Evolutionary conservation across 2,888 invertebrate species (phyloP), one percentile per base, ranked within the genome.

Genomic region (Epirrhoe tristata): DNA sequence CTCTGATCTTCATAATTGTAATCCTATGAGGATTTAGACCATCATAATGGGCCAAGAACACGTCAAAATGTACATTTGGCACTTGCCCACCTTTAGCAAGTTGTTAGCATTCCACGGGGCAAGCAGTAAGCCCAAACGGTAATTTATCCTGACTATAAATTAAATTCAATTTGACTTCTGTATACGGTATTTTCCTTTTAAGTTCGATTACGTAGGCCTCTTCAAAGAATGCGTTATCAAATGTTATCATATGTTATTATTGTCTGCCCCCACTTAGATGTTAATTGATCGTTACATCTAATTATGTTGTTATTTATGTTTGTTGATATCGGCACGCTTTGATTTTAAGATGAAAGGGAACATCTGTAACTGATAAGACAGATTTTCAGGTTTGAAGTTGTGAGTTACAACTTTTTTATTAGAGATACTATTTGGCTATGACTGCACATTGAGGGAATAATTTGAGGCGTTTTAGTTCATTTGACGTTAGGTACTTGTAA

Each of bases 241-340:
- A 31, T 61, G 62, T 66, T 71, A 69, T 70, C 70, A 67, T 60
- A 62, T 73, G 54, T 71, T 66, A 73, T 69, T 70, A 70, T 78
- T 77, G 79, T 77, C 75, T 72, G 71, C 78, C 77, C 74, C 74
- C 76, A 75, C 73, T 79, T 74, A 74, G 71, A 75, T 78, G 81
- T 81, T 85, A 85, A 85, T 85, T 84, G 85, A 78, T 81, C 77
- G 73, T 83, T 78, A 81, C 74, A 75, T 79, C 76, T 83, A 89
- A 91, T 89, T 90, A 87, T 80, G 76, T 75, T 76, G 74, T 83
- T 83, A 91, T 90, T 89, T 89, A 91, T 88, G 83, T 70, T 39
- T 67, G 70, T 69, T 79, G 91, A 91, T 90, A 91, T 83, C 74
- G 69, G 72, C 71, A 69, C 74, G 77, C 90, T 88, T 90, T 83